Base-by-base conservation (phyloP, 2,797 vertebrate species). In the Macrochelys suwanniensis region DNA sequence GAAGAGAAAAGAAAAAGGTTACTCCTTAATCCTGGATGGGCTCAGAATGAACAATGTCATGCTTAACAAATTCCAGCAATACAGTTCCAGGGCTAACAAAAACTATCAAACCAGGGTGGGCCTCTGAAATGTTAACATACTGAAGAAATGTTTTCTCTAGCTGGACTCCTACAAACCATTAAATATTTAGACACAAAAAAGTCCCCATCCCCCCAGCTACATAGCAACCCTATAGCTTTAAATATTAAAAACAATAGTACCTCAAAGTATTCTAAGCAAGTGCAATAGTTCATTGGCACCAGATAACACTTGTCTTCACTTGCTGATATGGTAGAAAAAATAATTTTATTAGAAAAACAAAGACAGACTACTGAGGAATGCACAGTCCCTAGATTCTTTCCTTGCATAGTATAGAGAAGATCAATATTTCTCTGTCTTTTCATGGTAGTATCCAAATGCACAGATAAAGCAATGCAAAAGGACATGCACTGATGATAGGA, bases 121-220 rank as follows among this genome's bases (percentile, higher is more conserved):
- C 54, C 80, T 93, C 94, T 93, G 47, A 89, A 82, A 82, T 92
- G 49, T 89, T 85, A 93, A 93, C 71, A 77, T 84, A 71, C 84
- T 91, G 82, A 95, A 94, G 49, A 97, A 95, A 90, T 92, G 88
- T 74, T 88, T 94, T 79, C 59, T 95, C n/a, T 79, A 81, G 93
- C 91, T 92, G 88, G 84, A 95, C 65, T 96, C 90, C 83, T 86
- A 92, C 50, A 94, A 95, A 71, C 25, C 80, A 96, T 97, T 90
- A 98, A 97, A 97, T 97, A 97, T 98, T 97, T 97, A 97, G 96
- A 96, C 95, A 93, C 76, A 89, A 87, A 95, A 96, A 92, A 45
- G 81, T 96, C 93, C 95, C 95, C 96, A 6, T 80, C 56, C 71
- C 51, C 82, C 91, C 84, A 91, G 94, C 92, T 96, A 95, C 94